A percentile compares a stretch with the other conserved stretches of the same genome.
Conservation (phyloP, 2,797 vertebrate genomes). For the Acanthornis magna region DNA sequence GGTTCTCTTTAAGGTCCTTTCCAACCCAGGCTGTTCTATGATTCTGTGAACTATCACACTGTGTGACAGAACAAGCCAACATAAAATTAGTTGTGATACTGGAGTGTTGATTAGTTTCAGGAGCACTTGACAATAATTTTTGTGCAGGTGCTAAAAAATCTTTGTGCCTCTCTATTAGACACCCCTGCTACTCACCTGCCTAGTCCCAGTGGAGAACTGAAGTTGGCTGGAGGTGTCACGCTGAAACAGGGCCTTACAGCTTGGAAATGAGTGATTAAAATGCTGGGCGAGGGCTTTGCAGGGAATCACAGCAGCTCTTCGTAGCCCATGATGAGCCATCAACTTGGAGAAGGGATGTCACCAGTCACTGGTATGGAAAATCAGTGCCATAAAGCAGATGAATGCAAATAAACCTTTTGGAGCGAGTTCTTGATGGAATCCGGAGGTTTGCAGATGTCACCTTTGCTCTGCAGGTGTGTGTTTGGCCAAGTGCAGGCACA, state of each 20-base stretch:
- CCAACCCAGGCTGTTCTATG: neutral
- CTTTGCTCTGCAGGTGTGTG: neutral
- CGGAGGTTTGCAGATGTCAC: neutral
- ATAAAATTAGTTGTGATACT: neutral
- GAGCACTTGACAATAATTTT: neutral
- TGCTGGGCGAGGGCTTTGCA: neutral
- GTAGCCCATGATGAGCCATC: rapidly evolving
- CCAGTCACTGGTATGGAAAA: neutral
- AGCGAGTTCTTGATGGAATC: neutral
- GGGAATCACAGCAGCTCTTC: neutral
- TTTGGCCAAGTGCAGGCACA: neutral
- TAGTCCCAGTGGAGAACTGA: neutral
- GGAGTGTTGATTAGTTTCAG: neutral
- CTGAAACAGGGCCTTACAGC: neutral
- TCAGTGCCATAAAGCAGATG: neutral
- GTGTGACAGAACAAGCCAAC: neutral
- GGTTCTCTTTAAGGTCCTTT: neutral
- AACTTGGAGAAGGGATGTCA: neutral
- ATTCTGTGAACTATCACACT: neutral
- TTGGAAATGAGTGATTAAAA: neutral
- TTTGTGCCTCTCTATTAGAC: neutral
- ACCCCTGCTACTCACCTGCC: neutral
- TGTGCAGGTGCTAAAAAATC: neutral
- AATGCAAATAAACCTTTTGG: neutral
- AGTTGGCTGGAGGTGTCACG: neutral